Evolutionary conservation across 2,888 invertebrate species (phyloP).

Genomic region (Spilosoma lubricipeda): DNA sequence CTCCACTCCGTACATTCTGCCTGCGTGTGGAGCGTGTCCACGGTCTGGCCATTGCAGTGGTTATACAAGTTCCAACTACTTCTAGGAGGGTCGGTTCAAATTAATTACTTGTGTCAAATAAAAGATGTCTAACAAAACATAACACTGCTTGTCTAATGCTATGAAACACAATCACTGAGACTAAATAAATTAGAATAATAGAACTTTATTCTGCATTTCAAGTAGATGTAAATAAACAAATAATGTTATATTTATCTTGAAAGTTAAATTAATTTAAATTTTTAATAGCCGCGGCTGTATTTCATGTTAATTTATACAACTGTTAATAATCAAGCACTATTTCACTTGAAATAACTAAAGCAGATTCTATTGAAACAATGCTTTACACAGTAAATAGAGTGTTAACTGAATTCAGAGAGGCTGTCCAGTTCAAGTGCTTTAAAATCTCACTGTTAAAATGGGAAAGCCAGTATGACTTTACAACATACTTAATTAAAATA

Average conservation of each 20-base stretch:
- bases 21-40: too few species aligned
- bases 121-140: too few species aligned
- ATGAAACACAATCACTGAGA: background rate
- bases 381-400: too few species aligned
- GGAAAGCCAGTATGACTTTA: background rate
- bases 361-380: background rate
- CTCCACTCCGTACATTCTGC: too few species aligned
- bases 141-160: too few species aligned
- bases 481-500: background rate
- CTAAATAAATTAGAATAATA: background rate
- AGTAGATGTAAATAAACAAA: background rate
- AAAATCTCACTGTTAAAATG: background rate
- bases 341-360: background rate
- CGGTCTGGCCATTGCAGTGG: too few species aligned
- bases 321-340: background rate
- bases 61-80: too few species aligned
- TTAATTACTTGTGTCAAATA: too few species aligned
- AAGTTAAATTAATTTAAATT: background rate
- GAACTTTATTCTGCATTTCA: too few species aligned
- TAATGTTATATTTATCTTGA: background rate
- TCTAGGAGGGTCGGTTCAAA: too few species aligned
- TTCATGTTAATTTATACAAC: background rate
- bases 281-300: background rate
- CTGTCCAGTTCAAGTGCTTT: background rate
- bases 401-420: background rate